Evolutionary conservation across 2,113 vertebrate genomes (phyloP).

Genomic region (Peromyscus leucopus): DNA sequence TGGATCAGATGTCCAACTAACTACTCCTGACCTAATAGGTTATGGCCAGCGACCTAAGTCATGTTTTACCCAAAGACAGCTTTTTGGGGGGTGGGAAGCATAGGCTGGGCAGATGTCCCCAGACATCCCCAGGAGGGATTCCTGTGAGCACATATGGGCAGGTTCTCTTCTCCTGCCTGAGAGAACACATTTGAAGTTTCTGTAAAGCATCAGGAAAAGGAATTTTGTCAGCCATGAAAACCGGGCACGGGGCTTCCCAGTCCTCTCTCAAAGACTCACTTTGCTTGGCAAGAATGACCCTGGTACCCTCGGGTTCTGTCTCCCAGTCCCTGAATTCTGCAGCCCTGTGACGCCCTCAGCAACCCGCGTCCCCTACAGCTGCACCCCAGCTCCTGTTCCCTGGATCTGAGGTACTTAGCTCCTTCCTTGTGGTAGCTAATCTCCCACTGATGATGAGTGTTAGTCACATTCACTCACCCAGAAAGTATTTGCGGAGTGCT

Average conservation of each 20-base stretch:
- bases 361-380: accelerated
- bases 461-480: constrained; percentile 38
- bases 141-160: not conserved
- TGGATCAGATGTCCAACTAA: not conserved
- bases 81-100: not conserved
- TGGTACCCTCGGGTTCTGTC: not conserved
- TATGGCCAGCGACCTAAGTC: not conserved
- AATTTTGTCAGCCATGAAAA: not conserved
- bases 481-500: not conserved
- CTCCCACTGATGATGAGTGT: not conserved
- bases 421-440: constrained; percentile 24
- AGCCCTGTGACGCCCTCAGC: not conserved
- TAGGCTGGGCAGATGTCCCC: not conserved
- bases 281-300: not conserved
- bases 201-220: not conserved
- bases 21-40: not conserved
- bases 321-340: not conserved
- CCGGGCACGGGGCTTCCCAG: not conserved
- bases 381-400: not conserved
- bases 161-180: not conserved
- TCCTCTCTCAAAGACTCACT: not conserved
- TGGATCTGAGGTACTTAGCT: not conserved
- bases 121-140: not conserved
- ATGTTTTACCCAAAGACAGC: not conserved
- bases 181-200: constrained; percentile 3